Evolutionary conservation across 2,113 vertebrate genomes (phyloP).

Genomic region (Meriones unguiculatus): DNA sequence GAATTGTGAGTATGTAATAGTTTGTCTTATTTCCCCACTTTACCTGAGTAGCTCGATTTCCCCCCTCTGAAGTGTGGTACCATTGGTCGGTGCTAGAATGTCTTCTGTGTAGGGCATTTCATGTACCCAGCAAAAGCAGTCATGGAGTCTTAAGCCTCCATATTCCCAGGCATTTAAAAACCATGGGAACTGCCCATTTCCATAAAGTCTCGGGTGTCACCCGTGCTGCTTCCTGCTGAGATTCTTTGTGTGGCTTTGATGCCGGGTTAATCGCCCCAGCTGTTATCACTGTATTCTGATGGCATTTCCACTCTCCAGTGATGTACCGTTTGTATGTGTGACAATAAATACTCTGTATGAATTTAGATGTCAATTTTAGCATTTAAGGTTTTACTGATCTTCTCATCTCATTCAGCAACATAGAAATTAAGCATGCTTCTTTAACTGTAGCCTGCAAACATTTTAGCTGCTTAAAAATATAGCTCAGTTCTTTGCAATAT

Average conservation of each 20-base stretch:
- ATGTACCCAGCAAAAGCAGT: not conserved
- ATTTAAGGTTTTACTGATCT: conserved; percentile 38
- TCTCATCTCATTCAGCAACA: not conserved
- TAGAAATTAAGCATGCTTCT: conserved; percentile 22
- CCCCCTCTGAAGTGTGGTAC: not conserved
- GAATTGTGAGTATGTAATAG: not conserved
- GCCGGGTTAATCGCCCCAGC: conserved; percentile 6
- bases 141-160: conserved; percentile 7
- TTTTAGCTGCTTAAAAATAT: conserved; percentile 19
- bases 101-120: not conserved
- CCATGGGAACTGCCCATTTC: not conserved
- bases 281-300: conserved; percentile 13
- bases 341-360: conserved; percentile 20
- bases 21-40: conserved; percentile 16
- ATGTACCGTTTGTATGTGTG: not conserved
- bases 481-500: not conserved
- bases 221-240: not conserved
- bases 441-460: not conserved
- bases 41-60: not conserved
- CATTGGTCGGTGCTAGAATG: not conserved
- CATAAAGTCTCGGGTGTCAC: not conserved
- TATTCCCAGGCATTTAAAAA: not conserved
- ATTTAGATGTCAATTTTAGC: conserved; percentile 20
- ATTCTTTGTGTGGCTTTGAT: conserved; percentile 14
- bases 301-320: not conserved